Conservation (phyloP, 2,113 vertebrate species). For the Saccopteryx bilineata region DNA sequence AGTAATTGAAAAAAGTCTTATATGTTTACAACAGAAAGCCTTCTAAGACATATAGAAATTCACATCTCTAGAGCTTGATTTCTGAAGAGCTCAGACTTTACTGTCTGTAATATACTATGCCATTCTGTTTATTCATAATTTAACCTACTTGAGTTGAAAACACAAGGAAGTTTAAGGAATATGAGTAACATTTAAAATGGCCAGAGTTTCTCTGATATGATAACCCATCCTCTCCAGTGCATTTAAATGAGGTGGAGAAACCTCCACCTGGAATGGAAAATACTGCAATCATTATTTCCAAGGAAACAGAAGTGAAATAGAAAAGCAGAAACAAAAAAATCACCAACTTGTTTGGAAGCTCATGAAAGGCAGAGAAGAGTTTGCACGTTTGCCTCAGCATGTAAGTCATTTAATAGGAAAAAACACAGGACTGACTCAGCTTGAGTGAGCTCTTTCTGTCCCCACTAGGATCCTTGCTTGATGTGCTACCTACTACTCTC, state of each 20-base stretch:
- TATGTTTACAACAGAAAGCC: neutral
- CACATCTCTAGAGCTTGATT: slow-evolving; percentile 4
- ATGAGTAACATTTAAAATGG: slow-evolving; percentile 1
- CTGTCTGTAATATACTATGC: neutral
- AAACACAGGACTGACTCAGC: slow-evolving; percentile 60
- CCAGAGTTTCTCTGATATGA: slow-evolving; percentile 12
- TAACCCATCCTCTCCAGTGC: neutral
- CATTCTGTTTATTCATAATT: slow-evolving; percentile 59
- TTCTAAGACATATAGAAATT: slow-evolving; percentile 51
- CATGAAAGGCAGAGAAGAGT: slow-evolving; percentile 4
- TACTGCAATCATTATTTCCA: neutral
- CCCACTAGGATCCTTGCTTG: neutral
- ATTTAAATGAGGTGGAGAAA: neutral
- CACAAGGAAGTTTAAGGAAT: slow-evolving; percentile 15
- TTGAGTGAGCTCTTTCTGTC: neutral
- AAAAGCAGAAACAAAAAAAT: slow-evolving; percentile 34
- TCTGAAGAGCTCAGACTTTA: slow-evolving; percentile 5
- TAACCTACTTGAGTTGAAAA: slow-evolving; percentile 18
- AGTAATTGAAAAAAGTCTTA: slow-evolving; percentile 15
- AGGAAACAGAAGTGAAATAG: neutral
- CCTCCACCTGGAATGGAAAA: slow-evolving; percentile 18
- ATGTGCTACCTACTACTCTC: neutral
- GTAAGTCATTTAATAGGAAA: slow-evolving; percentile 66
- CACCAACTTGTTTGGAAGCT: neutral
- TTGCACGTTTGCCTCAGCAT: neutral